Conservation (phyloP, 2,113 vertebrate species). For the Bos taurus region DNA sequence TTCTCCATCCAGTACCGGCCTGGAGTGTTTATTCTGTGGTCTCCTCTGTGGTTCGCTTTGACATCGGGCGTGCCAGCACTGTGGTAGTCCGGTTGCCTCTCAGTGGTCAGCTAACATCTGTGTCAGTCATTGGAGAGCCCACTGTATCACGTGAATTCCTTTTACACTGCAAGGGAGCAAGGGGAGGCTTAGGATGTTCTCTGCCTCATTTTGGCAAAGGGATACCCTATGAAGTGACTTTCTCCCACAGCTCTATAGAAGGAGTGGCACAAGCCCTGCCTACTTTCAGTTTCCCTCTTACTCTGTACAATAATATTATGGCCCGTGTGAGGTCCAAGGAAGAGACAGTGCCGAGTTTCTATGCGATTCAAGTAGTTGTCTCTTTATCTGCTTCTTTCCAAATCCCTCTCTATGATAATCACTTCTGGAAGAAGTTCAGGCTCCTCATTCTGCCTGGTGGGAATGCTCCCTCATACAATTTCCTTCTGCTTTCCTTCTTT, state of each 20-base stretch:
- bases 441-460: neutral
- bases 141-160: neutral
- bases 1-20: neutral
- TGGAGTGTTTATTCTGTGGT: neutral
- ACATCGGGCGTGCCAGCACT: neutral
- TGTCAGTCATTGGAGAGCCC: neutral
- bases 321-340: accelerated
- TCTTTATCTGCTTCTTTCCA: neutral
- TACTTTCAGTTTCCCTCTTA: neutral
- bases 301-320: neutral
- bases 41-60: neutral
- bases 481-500: neutral
- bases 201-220: neutral
- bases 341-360: neutral
- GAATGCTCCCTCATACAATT: neutral
- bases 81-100: neutral
- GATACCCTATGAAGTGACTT: neutral
- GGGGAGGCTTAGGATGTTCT: neutral
- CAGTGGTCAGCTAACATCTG: neutral
- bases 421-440: neutral
- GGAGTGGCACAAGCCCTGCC: too few relatives aligned
- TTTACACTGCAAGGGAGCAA: neutral
- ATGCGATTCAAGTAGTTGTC: neutral
- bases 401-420: neutral
- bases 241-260: neutral